Evolutionary conservation across 2,113 vertebrate species (phyloP).

Genomic region (Sander vitreus): DNA sequence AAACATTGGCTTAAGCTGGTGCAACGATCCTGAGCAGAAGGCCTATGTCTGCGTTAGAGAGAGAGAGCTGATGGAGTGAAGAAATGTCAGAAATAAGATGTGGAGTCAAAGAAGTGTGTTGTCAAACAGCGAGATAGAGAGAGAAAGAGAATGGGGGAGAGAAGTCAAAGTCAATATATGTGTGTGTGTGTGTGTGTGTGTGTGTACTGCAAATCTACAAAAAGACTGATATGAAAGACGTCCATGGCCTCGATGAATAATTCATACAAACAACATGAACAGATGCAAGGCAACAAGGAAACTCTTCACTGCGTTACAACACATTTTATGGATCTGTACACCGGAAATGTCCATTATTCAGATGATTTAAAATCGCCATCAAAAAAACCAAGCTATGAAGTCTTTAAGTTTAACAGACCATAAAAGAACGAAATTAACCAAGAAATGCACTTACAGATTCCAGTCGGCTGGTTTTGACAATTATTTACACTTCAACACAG

Average conservation of each 20-base stretch:
- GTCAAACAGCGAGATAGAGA: constrained; percentile 6
- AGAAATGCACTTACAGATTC: constrained; percentile 39
- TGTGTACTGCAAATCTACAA: constrained; percentile 15
- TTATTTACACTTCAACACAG: constrained; percentile 65
- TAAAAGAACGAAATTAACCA: constrained; percentile 43
- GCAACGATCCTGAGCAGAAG: background rate
- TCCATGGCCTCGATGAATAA: constrained; percentile 54
- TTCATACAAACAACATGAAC: constrained; percentile 43
- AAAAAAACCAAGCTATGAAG: constrained; percentile 30
- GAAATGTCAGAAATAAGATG: constrained; percentile 12
- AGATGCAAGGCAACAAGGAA: constrained; percentile 39
- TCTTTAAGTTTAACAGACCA: constrained; percentile 44
- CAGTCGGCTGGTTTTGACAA: constrained; percentile 46
- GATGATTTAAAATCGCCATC: constrained; percentile 38
- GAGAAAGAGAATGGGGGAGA: background rate
- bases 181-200: constrained; percentile 6
- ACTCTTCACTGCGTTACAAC: background rate
- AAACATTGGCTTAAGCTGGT: background rate
- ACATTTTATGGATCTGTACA: constrained; percentile 27
- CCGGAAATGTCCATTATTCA: constrained; percentile 51
- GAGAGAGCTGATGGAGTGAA: background rate
- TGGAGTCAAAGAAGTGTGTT: constrained; percentile 1
- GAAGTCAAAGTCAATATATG: constrained; percentile 12
- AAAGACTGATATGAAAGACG: constrained; percentile 42
- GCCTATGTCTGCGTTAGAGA: background rate